Evolutionary conservation across 2,113 vertebrate genomes (phyloP).

Genomic region (Patagioenas fasciata): DNA sequence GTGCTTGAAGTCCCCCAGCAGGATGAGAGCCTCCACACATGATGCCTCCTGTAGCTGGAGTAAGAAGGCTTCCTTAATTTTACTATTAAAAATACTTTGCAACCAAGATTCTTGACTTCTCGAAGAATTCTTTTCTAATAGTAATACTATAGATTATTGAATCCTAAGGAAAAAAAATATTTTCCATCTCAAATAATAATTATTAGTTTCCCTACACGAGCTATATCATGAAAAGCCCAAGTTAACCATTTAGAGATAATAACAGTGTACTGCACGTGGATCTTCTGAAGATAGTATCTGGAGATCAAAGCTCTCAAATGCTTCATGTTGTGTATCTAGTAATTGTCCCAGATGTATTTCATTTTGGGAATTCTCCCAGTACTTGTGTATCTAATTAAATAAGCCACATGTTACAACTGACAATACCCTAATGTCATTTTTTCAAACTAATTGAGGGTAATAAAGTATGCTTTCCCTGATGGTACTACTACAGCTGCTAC

Average conservation of each 20-base stretch:
- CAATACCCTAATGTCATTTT: neutral
- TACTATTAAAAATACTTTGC: neutral
- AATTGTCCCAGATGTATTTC: neutral
- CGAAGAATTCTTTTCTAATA: neutral
- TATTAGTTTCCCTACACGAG: neutral
- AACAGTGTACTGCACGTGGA: rapidly evolving
- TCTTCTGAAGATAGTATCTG: neutral
- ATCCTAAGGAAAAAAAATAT: neutral
- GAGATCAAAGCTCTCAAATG: neutral
- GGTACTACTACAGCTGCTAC: neutral
- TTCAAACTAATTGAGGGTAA: neutral
- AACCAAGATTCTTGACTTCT: neutral
- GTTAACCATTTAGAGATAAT: neutral
- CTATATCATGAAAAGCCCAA: neutral
- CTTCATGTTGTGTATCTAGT: neutral
- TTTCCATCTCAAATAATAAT: neutral
- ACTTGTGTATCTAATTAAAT: neutral
- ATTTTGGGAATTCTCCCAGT: neutral
- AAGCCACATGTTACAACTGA: neutral
- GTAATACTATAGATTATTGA: neutral
- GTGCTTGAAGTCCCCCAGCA: no score
- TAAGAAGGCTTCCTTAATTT: neutral
- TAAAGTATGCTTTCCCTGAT: neutral
- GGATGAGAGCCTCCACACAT: no score
- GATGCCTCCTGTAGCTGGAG: no score